Conservation (phyloP, 2,888 invertebrate species). For the Drosophila demipolita region DNA sequence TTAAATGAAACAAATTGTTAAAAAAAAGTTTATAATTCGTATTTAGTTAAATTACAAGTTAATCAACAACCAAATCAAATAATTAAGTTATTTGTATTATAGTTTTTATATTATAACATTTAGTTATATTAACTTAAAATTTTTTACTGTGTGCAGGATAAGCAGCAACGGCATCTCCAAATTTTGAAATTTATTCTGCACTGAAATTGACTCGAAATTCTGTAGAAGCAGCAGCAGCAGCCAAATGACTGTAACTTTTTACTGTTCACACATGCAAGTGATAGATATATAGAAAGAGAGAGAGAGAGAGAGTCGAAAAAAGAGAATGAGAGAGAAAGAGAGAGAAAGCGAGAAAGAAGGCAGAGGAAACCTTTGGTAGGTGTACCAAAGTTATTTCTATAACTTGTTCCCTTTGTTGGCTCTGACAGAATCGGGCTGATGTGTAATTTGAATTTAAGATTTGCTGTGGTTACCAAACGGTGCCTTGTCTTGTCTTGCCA, state of each 20-base stretch:
- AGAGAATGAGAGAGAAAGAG: conserved; percentile 3
- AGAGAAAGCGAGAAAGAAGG: background rate
- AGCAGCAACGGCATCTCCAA: conserved; percentile 53
- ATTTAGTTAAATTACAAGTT: background rate
- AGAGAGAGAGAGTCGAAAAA: conserved; percentile 2
- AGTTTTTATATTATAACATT: background rate
- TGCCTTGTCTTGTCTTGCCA: conserved; percentile 44
- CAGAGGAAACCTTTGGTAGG: conserved; percentile 13
- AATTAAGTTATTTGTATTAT: background rate
- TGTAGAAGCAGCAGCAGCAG: conserved; percentile 29
- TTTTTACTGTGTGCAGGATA: conserved; percentile 19
- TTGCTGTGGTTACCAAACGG: conserved; percentile 75
- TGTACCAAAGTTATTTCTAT: conserved; percentile 67
- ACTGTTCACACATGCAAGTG: conserved; percentile 23
- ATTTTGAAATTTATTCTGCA: conserved; percentile 75
- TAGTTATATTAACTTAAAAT: background rate
- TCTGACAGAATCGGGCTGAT: conserved; percentile 71
- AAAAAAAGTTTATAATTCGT: background rate
- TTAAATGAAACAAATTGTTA: background rate
- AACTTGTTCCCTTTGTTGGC: conserved; percentile 70
- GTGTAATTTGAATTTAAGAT: conserved; percentile 81
- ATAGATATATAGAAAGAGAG: background rate
- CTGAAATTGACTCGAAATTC: conserved; percentile 73
- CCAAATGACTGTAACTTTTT: conserved; percentile 57
- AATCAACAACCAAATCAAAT: background rate